phyloP scores from a whole-genome alignment of 2,888 invertebrate genomes.

The Acrobasis suavella region DNA sequence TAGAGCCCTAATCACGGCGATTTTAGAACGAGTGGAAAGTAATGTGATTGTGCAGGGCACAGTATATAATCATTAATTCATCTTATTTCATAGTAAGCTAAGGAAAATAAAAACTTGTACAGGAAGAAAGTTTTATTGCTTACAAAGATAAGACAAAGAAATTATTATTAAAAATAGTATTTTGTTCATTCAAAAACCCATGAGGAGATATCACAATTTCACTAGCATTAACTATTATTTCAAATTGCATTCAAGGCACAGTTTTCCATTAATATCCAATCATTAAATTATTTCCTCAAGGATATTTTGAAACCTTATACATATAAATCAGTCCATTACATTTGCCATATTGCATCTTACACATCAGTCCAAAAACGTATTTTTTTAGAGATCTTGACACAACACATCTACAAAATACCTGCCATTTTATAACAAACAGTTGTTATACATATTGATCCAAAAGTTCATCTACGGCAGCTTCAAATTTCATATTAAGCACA shows the following conservation, averaged over 20 bases:
- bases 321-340: slow-evolving; percentile 61
- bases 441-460: neutral
- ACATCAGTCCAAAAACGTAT: slow-evolving; percentile 36
- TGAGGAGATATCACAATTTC: slow-evolving; percentile 46
- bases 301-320: slow-evolving; percentile 48
- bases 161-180: slow-evolving; percentile 23
- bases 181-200: slow-evolving; percentile 52
- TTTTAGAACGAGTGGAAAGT: no score
- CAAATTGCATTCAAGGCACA: slow-evolving; percentile 58
- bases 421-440: neutral
- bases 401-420: slow-evolving; percentile 31
- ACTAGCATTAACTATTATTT: slow-evolving; percentile 12
- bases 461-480: neutral
- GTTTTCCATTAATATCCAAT: slow-evolving; percentile 35
- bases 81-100: no score
- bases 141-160: slow-evolving; percentile 33
- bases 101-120: neutral
- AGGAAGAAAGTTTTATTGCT: slow-evolving; percentile 39
- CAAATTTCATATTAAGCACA: neutral
- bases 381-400: slow-evolving; percentile 6
- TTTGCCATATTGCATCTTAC: slow-evolving; percentile 56
- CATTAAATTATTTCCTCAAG: slow-evolving; percentile 52
- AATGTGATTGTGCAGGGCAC: no score
- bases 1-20: no score
- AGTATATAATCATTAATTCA: no score